Evolutionary conservation across 2,113 vertebrate genomes (phyloP), one percentile per base, ranked within the genome.

Genomic region (Cyanocitta stelleri): DNA sequence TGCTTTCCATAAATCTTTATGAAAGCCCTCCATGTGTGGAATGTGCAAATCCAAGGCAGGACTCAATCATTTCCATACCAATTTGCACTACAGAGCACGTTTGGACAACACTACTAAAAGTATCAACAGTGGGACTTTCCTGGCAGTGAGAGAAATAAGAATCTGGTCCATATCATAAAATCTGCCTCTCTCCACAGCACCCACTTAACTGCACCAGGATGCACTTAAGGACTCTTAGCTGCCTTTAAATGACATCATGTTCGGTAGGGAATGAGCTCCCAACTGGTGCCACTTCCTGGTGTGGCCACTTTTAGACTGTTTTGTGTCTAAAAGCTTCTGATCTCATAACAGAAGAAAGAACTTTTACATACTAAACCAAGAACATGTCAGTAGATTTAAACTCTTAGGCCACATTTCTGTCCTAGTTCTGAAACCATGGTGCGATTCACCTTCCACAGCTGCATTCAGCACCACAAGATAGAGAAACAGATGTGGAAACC

Each of bases 51-150:
- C 37, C 26, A 54, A 79, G 44, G 52, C 29, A 63, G 8, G 14
- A 56, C 22, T 86, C 44, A 2, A 29, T 58, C 0, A 0, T n/a
- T 73, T 69, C 78, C 6, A 3, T 20, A 17, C 22, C 39, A 39
- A 22, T 58, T 37, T 49, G 20, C 10, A 5, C 20, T 39, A 26
- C 24, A 37, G 22, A 2, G 1, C 0, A 0, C 8, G 5, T 62
- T 90, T 2, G 3, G 32, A 39, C 44, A 63, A 16, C 0, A 1
- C 29, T 48, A 6, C 27, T 51, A 5, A 59, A 85, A 73, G 15
- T 20, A 41, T 43, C 10, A 35, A n/a, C 2, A 5, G 10, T 2
- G 7, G 35, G 12, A 29, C 56, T 46, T 79, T n/a, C 35, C 75
- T 43, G 33, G 26, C 16, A 72, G 39, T 56, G 41, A 18, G 3